Evolutionary conservation across 2,113 vertebrate genomes (phyloP).

Genomic region (Onychostoma macrolepis): DNA sequence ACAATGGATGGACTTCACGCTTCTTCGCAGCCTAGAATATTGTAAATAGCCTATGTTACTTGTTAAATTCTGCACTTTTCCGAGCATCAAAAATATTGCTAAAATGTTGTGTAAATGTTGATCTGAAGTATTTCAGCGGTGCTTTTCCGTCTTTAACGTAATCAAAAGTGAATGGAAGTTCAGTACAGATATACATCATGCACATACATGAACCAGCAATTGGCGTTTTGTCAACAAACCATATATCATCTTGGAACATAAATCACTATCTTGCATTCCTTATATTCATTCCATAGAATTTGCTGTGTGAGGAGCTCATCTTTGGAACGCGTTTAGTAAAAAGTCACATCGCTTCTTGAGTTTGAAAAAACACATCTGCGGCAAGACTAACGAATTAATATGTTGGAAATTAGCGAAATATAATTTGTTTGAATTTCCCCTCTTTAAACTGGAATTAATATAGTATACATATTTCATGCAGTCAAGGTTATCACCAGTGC

Average conservation of each 20-base stretch:
- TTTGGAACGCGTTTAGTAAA: neutral
- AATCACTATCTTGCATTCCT: constrained; percentile 71
- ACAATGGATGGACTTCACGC: neutral
- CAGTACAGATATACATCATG: constrained; percentile 22
- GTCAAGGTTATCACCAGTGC: neutral
- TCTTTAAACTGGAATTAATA: neutral
- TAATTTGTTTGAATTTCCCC: neutral
- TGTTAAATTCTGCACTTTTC: neutral
- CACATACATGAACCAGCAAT: constrained; percentile 66
- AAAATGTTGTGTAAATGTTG: neutral
- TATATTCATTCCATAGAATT: constrained; percentile 54
- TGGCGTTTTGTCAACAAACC: constrained; percentile 72
- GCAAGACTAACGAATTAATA: neutral
- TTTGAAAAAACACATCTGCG: neutral
- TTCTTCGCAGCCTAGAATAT: neutral
- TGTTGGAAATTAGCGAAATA: neutral
- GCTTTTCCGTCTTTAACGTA: constrained; percentile 12
- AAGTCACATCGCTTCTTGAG: neutral
- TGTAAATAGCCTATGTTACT: neutral
- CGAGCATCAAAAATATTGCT: neutral
- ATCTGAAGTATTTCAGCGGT: neutral
- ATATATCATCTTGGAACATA: constrained; percentile 71
- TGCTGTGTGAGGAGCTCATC: neutral
- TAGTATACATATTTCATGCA: neutral
- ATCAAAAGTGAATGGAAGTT: neutral